A percentile compares a stretch with the other conserved stretches of the same genome.
Conservation (phyloP, 1,140 invertebrate species). For the Campoletis sonorensis region DNA sequence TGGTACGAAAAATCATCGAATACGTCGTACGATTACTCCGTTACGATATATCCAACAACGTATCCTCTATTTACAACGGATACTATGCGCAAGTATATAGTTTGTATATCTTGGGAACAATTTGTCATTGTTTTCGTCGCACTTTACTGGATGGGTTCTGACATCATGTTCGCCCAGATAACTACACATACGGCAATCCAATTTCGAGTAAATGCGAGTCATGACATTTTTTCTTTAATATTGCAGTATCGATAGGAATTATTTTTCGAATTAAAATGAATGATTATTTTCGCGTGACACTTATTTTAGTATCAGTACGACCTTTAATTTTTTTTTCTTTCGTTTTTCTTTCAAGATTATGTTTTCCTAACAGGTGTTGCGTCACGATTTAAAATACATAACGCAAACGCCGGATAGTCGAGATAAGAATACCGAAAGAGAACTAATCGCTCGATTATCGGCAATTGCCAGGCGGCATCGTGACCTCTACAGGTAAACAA, state of each 20-base stretch:
- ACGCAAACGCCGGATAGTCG: neutral
- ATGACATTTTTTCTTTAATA: neutral
- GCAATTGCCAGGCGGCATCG: conserved; percentile 26
- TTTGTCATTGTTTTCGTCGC: conserved; percentile 41
- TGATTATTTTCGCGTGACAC: too few relatives aligned
- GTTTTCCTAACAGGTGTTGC: conserved; percentile 3
- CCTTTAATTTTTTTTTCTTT: too few relatives aligned
- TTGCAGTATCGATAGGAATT: neutral
- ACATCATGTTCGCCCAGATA: conserved; percentile 47
- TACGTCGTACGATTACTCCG: conserved; percentile 31
- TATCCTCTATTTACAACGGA: conserved; percentile 20
- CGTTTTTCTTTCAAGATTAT: neutral
- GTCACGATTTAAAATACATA: conserved; percentile 36
- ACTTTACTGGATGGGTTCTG: conserved; percentile 43
- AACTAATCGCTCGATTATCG: neutral
- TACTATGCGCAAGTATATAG: conserved; percentile 22
- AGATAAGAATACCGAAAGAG: neutral
- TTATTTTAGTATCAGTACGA: too few relatives aligned
- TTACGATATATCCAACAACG: conserved; percentile 33
- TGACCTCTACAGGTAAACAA: conserved; percentile 25
- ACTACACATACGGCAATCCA: conserved; percentile 45
- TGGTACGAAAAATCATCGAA: conserved; percentile 27
- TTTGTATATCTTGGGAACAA: conserved; percentile 48
- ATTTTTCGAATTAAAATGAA: neutral
- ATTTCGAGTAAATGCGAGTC: conserved; percentile 36